These are phyloP conservation scores for Taxidea taxus DNA, from an alignment of 2,113 vertebrate genomes.

Conservation along the genomic window DNA sequence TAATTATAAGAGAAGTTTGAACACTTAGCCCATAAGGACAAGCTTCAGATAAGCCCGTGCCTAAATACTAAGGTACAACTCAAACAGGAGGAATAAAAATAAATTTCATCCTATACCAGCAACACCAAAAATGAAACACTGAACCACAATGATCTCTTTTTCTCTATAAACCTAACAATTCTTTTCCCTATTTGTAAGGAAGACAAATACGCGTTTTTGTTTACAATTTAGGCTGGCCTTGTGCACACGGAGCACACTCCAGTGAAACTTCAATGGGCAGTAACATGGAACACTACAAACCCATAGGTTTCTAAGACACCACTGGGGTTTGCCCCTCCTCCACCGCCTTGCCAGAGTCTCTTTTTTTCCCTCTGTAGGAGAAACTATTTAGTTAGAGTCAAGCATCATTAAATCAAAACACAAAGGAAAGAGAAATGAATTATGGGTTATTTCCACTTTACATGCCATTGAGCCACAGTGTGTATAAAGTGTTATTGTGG, in stretches of 20 bases:
- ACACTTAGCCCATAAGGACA: neutral
- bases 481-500: constrained; percentile 30
- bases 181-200: neutral
- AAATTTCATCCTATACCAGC: neutral
- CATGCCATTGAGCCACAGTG: constrained; percentile 23
- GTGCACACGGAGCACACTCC: neutral
- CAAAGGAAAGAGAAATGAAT: constrained; percentile 64
- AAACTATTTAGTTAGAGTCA: constrained; percentile 53
- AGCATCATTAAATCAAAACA: constrained; percentile 63
- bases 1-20: constrained; percentile 18
- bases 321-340: neutral
- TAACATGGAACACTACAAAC: neutral
- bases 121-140: constrained; percentile 43
- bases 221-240: neutral
- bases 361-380: constrained; percentile 7
- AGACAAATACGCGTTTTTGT: neutral
- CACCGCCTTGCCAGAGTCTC: constrained; percentile 10
- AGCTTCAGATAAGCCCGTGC: neutral
- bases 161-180: neutral
- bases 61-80: constrained; percentile 1
- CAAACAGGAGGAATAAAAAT: neutral
- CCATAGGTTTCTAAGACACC: neutral
- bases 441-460: constrained; percentile 47
- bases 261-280: neutral
- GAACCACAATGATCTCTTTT: neutral